phyloP scores from a whole-genome alignment of 2,797 vertebrate genomes.

The Paratrypauchen microcephalus region DNA sequence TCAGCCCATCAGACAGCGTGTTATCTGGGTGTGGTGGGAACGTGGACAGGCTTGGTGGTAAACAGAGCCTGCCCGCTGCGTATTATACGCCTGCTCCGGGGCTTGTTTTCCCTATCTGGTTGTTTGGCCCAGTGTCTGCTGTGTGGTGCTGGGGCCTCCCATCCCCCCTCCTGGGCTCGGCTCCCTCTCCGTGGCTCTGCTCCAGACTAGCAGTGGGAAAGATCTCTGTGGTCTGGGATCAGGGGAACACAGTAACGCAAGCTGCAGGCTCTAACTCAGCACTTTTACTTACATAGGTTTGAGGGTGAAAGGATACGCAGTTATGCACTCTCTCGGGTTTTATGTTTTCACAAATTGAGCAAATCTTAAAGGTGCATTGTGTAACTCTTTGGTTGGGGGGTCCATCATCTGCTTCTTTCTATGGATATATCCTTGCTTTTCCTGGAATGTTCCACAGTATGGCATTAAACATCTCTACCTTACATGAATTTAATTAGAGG shows the following conservation, averaged over 20 bases:
- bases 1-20: slow-evolving; percentile 41
- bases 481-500: too few species aligned
- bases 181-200: slow-evolving; percentile 37
- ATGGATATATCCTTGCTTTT: too few species aligned
- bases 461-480: too few species aligned
- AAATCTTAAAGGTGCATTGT: too few species aligned
- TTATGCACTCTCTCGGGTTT: not conserved
- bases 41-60: slow-evolving; percentile 37
- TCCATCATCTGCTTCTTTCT: too few species aligned
- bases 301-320: not conserved
- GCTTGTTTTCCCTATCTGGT: slow-evolving; percentile 42
- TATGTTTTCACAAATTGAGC: too few species aligned
- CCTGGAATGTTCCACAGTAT: too few species aligned
- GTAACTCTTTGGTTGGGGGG: too few species aligned
- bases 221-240: slow-evolving; percentile 62
- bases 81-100: slow-evolving; percentile 20
- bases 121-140: not conserved
- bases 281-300: slow-evolving; percentile 36
- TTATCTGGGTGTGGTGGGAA: slow-evolving; percentile 67
- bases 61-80: slow-evolving; percentile 43
- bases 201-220: slow-evolving; percentile 69
- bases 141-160: slow-evolving; percentile 9
- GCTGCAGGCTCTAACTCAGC: slow-evolving; percentile 51
- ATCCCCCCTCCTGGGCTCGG: slow-evolving; percentile 13
- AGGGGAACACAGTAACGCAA: slow-evolving; percentile 40